Conservation (phyloP, 2,888 invertebrate genomes). For the Chrysomela aeneicollis region DNA sequence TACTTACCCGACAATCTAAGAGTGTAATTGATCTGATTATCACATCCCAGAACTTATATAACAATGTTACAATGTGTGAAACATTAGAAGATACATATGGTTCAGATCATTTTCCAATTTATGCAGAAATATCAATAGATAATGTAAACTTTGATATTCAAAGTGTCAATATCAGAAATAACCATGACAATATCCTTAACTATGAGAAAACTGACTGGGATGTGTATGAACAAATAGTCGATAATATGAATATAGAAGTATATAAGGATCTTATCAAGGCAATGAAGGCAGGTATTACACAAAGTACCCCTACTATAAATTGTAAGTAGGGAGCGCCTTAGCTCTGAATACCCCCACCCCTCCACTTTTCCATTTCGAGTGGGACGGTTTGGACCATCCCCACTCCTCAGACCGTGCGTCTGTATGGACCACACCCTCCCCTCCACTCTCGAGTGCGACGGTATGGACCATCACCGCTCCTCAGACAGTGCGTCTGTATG, state of each 20-base stretch:
- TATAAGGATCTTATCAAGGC: constrained; percentile 1
- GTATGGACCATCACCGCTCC: too few species aligned
- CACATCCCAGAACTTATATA: neutral
- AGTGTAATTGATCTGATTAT: neutral
- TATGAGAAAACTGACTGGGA: neutral
- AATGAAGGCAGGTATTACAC: neutral
- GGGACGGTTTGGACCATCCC: too few species aligned
- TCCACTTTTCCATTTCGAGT: too few species aligned
- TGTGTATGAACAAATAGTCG: neutral
- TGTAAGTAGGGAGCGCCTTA: too few species aligned
- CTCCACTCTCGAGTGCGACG: too few species aligned
- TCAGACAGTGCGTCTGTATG: too few species aligned
- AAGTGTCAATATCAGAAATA: neutral
- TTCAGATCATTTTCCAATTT: constrained; percentile 3
- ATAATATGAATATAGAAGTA: neutral
- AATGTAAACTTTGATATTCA: neutral
- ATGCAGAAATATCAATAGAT: neutral
- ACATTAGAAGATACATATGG: neutral
- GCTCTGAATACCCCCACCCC: too few species aligned
- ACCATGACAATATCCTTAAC: neutral
- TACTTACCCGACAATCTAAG: neutral
- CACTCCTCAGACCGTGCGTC: too few species aligned
- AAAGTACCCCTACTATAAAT: neutral
- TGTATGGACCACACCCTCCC: too few species aligned
- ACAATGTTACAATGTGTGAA: neutral